Evolutionary conservation across 2,797 vertebrate genomes (phyloP), one percentile per base, ranked within the genome.

Genomic region (Amphiprion clarkii): DNA sequence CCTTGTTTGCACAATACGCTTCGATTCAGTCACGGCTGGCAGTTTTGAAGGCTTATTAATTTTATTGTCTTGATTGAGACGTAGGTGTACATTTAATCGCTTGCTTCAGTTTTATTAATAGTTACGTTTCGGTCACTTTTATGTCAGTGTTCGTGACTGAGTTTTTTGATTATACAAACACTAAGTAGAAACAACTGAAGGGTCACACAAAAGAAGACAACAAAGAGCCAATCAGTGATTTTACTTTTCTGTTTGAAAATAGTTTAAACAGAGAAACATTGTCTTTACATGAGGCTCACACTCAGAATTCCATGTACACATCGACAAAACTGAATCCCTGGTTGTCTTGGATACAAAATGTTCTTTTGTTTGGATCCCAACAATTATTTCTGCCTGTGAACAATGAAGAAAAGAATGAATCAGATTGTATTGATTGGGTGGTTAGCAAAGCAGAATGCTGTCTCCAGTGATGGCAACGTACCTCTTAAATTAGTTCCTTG

Each of bases 61-160:
- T 83, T 65, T 66, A 63, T 74, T 78, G 69, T 82, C 66, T 75
- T 79, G 19, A 78, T 73, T 69, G 58, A 53, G 27, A 40, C 33
- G 39, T 61, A 71, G 61, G 57, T 44, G 53, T 61, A 62, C 39
- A 56, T 81, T 83, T 83, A 58, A 77, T 55, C 40, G 46, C 42
- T 21, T 70, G 2, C 36, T 76, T 68, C 27, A 2, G 5, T 42
- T 74, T 71, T 65, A 58, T 74, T 64, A 58, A 54, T 36, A 67
- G 48, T 58, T 74, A 39, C 61, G 51, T 83, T 77, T 74, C 19
- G 2, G 74, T 63, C 4, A 29, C 40, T 73, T 65, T 49, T n/a
- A 56, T 49, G 68, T 48, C 52, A 40, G 73, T 25, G 63, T 59
- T 48, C 16, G 36, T 61, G n/a, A 79, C 27, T 86, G 63, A 81